Evolutionary conservation across 37 sponge, comb jelly and placozoan species (phyloP), one percentile per base, ranked within the genome.

Genomic region (Lycopodina hypogea): DNA sequence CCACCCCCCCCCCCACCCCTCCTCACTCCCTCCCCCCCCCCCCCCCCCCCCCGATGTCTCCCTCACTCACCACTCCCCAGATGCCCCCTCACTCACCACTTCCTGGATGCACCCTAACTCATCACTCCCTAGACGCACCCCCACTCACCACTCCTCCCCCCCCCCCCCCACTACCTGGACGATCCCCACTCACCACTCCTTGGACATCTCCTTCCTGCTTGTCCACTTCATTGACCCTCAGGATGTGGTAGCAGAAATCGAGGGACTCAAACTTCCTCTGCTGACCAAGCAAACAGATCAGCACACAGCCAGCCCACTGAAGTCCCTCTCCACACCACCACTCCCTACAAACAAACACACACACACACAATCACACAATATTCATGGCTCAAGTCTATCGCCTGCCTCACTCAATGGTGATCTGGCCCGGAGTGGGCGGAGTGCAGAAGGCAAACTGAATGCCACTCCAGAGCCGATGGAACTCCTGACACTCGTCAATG

Each of bases 391-490:
- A 39, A 9, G 6, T 8, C 3, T 24, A 60, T 4, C 48, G 9
- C 9, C 48, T 45, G 37, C 78, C 94, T 84, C 53, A 94, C 94
- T 94, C 96, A 18, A 84, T 72, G 17, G 93, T 84, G 50, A 96
- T 74, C 68, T 92, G 82, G 29, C 88, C 90, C 1, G 78, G 65
- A 14, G 75, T 69, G 1, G 89, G 84, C 0, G 99, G 92, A 51
- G 90, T 74, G 68, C 94, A 93, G 71, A 84, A 86, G 74, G 96
- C 94, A 76, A 96, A 96, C 89, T 98, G 99, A 23, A 98, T 89
- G 56, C 94, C 99, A 91, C 96, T 96, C 99, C 99, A 98, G 37
- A 98, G 79, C 6, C 99, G 89, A 60, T 98, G 94, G 78, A 98
- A 98, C 86, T 98, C 96, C 66, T 88, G 83, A 70, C 99, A 98